Percentiles rank a stretch among this genome's conserved stretches.
Conservation (phyloP, 2,113 vertebrate species). For the Heterocephalus glaber region DNA sequence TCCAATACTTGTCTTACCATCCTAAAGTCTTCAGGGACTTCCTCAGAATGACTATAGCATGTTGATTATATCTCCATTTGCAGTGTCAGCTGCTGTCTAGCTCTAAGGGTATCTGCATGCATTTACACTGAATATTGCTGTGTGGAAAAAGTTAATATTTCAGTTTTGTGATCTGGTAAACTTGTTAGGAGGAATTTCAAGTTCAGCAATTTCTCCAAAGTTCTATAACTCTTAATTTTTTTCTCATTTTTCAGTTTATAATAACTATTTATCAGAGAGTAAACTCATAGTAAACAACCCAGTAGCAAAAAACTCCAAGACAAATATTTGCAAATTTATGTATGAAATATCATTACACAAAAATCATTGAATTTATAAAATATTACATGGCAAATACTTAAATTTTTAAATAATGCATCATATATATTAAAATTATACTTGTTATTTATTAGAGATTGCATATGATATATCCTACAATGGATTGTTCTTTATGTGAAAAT, state of each 20-base stretch:
- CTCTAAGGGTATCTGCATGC: background rate
- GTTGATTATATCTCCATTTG: background rate
- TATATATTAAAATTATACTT: background rate
- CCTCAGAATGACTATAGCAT: too few species aligned
- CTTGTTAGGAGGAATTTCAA: background rate
- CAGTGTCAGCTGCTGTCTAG: background rate
- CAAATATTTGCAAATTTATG: background rate
- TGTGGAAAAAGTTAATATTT: background rate
- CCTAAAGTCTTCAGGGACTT: background rate
- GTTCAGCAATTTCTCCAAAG: background rate
- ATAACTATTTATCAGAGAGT: background rate
- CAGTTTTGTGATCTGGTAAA: background rate
- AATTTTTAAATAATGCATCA: background rate
- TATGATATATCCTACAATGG: background rate
- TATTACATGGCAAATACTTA: background rate
- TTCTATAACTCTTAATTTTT: background rate
- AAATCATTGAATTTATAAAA: background rate
- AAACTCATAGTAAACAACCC: background rate
- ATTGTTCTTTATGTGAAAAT: background rate
- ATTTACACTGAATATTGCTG: background rate
- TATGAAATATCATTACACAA: background rate
- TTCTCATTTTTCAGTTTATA: background rate
- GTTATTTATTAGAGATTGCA: background rate
- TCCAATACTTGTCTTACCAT: fast-evolving
- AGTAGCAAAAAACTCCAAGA: background rate